These are phyloP conservation scores for Trogon melanurus DNA, from an alignment of 2,113 vertebrate species.

Conservation along the genomic window DNA sequence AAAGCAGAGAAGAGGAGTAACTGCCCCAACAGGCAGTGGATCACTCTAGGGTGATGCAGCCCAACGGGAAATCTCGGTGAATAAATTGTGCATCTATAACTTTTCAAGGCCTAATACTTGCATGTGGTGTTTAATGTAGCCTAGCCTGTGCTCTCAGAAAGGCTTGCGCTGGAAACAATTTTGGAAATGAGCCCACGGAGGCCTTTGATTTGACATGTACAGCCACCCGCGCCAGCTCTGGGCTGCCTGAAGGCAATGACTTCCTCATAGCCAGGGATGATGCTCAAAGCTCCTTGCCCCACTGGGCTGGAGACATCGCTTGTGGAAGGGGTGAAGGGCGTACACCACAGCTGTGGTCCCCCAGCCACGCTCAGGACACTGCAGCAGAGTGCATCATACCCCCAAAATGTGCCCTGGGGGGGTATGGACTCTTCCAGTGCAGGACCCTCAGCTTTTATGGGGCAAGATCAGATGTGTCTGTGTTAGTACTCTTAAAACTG, in stretches of 20 bases:
- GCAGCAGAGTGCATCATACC: background rate
- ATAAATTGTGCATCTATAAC: background rate
- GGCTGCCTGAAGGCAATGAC: background rate
- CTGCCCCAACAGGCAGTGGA: accelerated
- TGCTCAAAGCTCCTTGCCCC: background rate
- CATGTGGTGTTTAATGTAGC: background rate
- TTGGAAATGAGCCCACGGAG: background rate
- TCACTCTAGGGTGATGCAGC: background rate
- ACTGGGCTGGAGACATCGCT: accelerated
- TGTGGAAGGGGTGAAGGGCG: background rate
- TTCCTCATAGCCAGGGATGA: background rate
- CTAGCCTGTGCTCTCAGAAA: background rate
- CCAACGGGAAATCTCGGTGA: background rate
- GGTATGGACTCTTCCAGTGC: background rate
- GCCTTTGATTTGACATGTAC: background rate
- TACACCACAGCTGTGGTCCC: background rate
- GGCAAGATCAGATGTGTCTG: accelerated
- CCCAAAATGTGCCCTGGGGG: accelerated
- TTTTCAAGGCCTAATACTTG: background rate
- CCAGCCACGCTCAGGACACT: accelerated
- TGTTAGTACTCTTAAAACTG: background rate
- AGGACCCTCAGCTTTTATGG: background rate
- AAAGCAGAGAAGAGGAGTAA: background rate
- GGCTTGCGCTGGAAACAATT: background rate
- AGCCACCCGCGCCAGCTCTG: accelerated